Evolutionary conservation across 2,888 invertebrate genomes (phyloP), one percentile per base, ranked within the genome.

Genomic region (Apodemia zela): DNA sequence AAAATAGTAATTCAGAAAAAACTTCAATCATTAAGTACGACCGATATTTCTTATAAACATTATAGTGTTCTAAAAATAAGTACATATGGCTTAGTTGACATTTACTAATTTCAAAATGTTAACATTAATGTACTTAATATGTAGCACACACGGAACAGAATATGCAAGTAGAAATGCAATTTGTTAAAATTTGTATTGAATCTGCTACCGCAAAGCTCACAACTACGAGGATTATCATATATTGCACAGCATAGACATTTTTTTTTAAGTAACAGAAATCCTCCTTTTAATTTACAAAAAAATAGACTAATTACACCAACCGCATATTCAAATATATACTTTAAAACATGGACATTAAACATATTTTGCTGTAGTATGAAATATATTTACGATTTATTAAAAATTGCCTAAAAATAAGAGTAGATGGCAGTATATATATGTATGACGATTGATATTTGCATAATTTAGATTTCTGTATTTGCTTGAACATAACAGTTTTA

Each of bases 1-100:
- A 47, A 47, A 47, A 47, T 47, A 85, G 78, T 78, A 78, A 79
- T 80, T 81, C 73, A 74, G 78, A 82, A 82, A 84, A 77, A 84
- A 83, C 79, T 75, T 76, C 74, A 73, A 74, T 78, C 71, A 78
- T 84, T 88, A 87, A 88, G 88, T 89, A 87, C 87, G 83, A 79
- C 73, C 76, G 75, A 78, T 75, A 76, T 69, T 59, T 62, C 42
- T 57, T 62, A 62, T 33, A 59, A 59, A 47, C 58, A 47, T 59
- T 42, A 75, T 71, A 69, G 45, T 63, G 47, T 45, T 63, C 62
- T 72, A 77, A 66, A 76, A 76, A 73, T 76, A 76, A 76, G 74
- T 75, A 77, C 73, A 73, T 75, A 70, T 71, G 71, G 73, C 65
- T 54, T 67, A 65, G 42, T 47, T 63, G 62, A 42, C 42, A 42